These are phyloP conservation scores for Neotoma lepida DNA, from an alignment of 2,113 vertebrate species.

Conservation along the genomic window DNA sequence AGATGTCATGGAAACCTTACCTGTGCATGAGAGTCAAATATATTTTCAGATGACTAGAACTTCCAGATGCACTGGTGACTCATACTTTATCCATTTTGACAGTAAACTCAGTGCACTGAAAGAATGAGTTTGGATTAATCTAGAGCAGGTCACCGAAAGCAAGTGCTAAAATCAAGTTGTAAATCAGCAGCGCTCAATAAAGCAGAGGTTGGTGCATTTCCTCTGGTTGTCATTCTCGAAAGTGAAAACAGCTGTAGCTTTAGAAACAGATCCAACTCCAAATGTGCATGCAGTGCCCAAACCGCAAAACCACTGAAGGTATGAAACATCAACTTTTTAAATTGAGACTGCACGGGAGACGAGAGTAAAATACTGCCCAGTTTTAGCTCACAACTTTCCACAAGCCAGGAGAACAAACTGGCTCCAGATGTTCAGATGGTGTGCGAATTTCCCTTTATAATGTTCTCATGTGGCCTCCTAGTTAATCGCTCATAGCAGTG, in stretches of 20 bases:
- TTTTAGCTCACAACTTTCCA: constrained; percentile 54
- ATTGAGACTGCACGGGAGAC: constrained; percentile 72
- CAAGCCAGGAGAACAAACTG: constrained; percentile 41
- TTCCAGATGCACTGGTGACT: neutral
- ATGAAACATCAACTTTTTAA: constrained; percentile 70
- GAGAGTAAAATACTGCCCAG: constrained; percentile 66
- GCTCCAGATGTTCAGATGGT: constrained; percentile 71
- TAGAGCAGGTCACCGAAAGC: constrained; percentile 32
- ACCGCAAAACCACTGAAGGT: constrained; percentile 75
- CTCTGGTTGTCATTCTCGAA: constrained; percentile 54
- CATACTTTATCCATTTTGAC: constrained; percentile 28
- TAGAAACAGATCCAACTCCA: constrained; percentile 49
- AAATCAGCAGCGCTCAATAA: constrained; percentile 55
- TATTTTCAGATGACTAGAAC: neutral
- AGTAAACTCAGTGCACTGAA: neutral
- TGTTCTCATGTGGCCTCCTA: constrained; percentile 36
- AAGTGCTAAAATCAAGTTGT: constrained; percentile 53
- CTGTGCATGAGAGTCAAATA: constrained; percentile 1
- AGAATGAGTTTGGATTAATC: constrained; percentile 50
- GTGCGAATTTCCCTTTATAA: constrained; percentile 20
- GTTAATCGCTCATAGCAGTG: constrained; percentile 55
- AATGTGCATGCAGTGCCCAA: constrained; percentile 51
- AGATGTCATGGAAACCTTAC: neutral
- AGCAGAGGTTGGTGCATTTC: constrained; percentile 61
- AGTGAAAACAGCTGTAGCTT: constrained; percentile 68